These are phyloP conservation scores for Tragelaphus scriptus DNA, from an alignment of 2,113 vertebrate genomes.

Conservation along the genomic window DNA sequence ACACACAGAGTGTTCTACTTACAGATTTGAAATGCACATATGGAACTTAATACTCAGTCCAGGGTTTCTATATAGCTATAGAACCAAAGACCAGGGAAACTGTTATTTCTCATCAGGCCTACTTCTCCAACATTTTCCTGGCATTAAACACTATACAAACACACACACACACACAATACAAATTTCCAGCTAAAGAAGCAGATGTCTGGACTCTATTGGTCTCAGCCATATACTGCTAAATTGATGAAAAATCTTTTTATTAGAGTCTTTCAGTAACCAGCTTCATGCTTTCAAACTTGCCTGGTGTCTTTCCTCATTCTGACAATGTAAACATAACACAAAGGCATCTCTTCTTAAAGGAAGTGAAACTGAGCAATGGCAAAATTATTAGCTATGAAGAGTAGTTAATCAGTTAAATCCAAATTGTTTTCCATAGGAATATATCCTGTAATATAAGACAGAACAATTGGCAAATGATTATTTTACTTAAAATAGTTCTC, in stretches of 20 bases:
- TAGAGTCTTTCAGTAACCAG: slow-evolving; percentile 11
- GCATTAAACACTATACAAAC: slow-evolving; percentile 3
- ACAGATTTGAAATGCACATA: slow-evolving; percentile 12
- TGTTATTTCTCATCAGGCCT: not conserved
- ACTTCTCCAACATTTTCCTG: not conserved
- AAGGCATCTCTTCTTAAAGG: slow-evolving; percentile 21
- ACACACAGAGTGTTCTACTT: not conserved
- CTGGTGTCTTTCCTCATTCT: not conserved
- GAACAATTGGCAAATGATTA: slow-evolving; percentile 14
- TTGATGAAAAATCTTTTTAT: not conserved
- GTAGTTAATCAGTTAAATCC: not conserved
- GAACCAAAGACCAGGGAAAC: not conserved
- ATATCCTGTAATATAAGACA: slow-evolving; percentile 5
- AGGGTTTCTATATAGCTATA: not conserved
- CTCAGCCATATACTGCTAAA: not conserved
- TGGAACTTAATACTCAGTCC: not conserved
- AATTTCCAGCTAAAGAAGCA: slow-evolving; percentile 19
- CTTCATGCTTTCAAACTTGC: slow-evolving; percentile 25
- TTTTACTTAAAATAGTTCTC: slow-evolving; percentile 37
- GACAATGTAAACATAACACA: not conserved
- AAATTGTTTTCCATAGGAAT: slow-evolving; percentile 39
- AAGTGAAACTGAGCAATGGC: slow-evolving; percentile 25
- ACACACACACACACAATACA: not conserved
- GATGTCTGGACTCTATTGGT: not conserved
- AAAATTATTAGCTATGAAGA: slow-evolving; percentile 19